A percentile compares a stretch with the other conserved stretches of the same genome.
phyloP scores from a whole-genome alignment of 2,797 vertebrate species.

The Hydrophis major region DNA sequence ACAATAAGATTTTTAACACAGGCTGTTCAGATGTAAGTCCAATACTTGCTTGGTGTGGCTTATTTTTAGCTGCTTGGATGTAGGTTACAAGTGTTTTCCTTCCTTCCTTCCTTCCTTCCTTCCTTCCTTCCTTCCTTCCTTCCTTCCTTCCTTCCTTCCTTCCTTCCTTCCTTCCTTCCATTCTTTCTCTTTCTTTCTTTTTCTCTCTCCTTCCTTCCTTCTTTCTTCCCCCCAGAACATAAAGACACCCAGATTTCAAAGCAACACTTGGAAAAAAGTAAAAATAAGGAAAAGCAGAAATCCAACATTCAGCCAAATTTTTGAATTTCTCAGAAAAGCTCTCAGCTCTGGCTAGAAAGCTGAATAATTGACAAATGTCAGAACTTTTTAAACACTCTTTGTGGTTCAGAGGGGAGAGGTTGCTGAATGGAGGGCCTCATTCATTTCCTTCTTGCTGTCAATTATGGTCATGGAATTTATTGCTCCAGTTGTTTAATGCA shows the following conservation, averaged over 20 bases:
- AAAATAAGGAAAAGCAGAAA: background rate
- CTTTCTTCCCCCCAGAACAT: background rate
- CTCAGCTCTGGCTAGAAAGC: background rate
- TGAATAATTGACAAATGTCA: background rate
- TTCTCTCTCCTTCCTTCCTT: background rate
- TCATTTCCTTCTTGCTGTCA: background rate
- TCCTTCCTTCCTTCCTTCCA: background rate
- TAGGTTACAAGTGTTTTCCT: background rate
- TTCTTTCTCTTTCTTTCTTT: background rate
- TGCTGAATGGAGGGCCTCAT: background rate
- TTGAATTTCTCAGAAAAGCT: background rate
- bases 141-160: background rate
- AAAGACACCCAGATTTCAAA: background rate
- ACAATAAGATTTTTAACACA: background rate
- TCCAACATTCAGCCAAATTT: background rate
- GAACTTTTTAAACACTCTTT: background rate
- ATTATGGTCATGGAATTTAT: background rate
- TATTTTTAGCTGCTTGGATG: background rate
- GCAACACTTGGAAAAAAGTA: background rate
- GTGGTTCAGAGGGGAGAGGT: background rate
- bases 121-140: background rate
- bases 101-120: background rate
- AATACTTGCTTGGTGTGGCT: background rate
- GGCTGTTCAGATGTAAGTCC: background rate
- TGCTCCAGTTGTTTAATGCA: background rate